Conservation (phyloP, 2,113 vertebrate species). For the Pachypanchax playfairii region DNA sequence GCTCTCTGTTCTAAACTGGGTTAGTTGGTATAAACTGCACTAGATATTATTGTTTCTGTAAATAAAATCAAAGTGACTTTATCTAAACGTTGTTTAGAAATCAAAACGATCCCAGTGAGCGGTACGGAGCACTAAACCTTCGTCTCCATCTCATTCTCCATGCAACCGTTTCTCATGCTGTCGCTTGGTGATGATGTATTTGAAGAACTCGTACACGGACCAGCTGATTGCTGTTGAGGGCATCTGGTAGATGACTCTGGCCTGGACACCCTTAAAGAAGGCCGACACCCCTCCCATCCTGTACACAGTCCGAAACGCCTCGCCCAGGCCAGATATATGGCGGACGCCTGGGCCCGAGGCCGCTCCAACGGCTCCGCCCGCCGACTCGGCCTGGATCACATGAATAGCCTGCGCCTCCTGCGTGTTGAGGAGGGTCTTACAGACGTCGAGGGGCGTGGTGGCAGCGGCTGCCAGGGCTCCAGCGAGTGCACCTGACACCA, state of each 20-base stretch:
- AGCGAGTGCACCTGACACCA: conserved; percentile 91
- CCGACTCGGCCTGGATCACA: conserved; percentile 50
- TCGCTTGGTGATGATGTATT: conserved; percentile 92
- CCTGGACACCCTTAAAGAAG: conserved; percentile 96
- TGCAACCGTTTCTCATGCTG: conserved; percentile 83
- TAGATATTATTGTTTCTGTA: neutral
- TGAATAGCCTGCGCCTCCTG: conserved; percentile 92
- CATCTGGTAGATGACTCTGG: conserved; percentile 96
- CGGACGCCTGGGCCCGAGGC: conserved; percentile 40
- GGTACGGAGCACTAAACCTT: conserved; percentile 9
- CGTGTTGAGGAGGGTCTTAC: conserved; percentile 98
- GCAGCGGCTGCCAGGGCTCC: conserved; percentile 91
- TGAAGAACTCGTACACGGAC: conserved; percentile 99
- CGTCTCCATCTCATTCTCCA: conserved; percentile 54
- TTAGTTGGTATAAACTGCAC: neutral
- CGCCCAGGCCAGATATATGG: conserved; percentile 93
- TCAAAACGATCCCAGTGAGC: neutral
- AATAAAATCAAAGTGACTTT: too few relatives aligned
- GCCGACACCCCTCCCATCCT: conserved; percentile 90
- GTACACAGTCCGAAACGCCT: conserved; percentile 97
- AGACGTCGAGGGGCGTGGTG: conserved; percentile 97
- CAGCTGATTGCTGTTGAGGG: conserved; percentile 98
- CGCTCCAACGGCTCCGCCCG: neutral
- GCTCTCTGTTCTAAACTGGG: neutral
- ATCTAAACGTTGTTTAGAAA: conserved; percentile 51